Percentiles rank a stretch among this genome's conserved stretches.
These are phyloP conservation scores for Lamprotornis superbus DNA, from an alignment of 2,113 vertebrate genomes.

Conservation along the genomic window DNA sequence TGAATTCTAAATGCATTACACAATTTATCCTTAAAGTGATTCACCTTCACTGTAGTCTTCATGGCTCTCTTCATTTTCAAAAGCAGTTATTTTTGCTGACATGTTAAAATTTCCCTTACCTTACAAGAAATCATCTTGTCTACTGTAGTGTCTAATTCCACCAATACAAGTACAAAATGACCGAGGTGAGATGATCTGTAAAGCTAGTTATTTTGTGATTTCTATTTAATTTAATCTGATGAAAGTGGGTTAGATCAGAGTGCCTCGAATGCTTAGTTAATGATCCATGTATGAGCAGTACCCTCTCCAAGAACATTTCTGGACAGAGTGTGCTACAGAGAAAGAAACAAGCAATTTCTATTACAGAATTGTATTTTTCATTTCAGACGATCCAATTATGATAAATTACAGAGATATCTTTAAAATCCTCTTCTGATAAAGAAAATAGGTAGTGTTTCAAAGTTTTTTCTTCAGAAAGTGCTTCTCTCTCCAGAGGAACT, in stretches of 20 bases:
- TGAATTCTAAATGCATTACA: background rate
- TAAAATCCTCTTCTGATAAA: background rate
- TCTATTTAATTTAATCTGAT: background rate
- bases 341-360: background rate
- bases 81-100: background rate
- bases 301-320: background rate
- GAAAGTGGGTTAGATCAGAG: background rate
- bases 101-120: background rate
- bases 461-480: background rate
- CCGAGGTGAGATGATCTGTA: background rate
- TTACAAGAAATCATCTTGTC: background rate
- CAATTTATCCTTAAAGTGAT: background rate
- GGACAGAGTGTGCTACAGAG: background rate
- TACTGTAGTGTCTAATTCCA: background rate
- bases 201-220: constrained; percentile 11
- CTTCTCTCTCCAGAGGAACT: background rate
- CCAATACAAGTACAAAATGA: background rate
- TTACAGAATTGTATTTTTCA: background rate
- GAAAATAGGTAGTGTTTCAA: background rate
- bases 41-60: background rate
- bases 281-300: background rate
- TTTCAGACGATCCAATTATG: background rate
- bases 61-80: background rate
- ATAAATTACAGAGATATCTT: background rate
- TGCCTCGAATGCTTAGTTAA: background rate